Evolutionary conservation across 1,140 invertebrate genomes (phyloP), one percentile per base, ranked within the genome.

Genomic region (Bradynema listronoti): DNA sequence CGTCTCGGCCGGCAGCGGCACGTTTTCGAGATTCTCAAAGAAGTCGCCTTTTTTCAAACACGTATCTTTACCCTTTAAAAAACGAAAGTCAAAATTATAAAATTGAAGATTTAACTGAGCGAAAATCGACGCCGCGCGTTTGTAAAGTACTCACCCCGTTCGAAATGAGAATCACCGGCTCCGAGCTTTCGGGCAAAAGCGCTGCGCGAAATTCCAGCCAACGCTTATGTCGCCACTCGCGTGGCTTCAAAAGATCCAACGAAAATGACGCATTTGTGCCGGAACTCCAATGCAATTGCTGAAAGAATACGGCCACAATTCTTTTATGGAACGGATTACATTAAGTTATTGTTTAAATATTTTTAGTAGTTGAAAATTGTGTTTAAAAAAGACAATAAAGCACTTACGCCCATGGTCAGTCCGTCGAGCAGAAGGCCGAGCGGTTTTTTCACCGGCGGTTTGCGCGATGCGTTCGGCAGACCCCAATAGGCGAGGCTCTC

Each of bases 401-500:
- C 54, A 16, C 60, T 16, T 25, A 63, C 39, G 2, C 41, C 25
- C 27, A n/a, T 58, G 1, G 22, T 24, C 14, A 63, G 24, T 63
- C 34, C 50, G 16, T 50, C 62, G 27, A 33, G 14, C 2, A 25
- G 25, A 6, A 42, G 36, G 22, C 41, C n/a, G 4, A 34, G 4
- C 19, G 29, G 29, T 14, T 30, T 34, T 53, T 52, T 63, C 27
- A 11, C 22, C 22, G 9, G 19, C 25, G 22, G 24, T 19, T 45
- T 56, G n/a, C 16, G 19, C 34, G 9, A 41, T n/a, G 32, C 27
- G 33, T 70, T 54, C 1, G 68, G 68, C 11, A 70, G 27, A 32
- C 72, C 58, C 68, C 68, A 70, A 39, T 70, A 70, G 14, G 47
- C 33, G 16, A 70, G 25, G n/a, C 65, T 62, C 14, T 68, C 49